These are phyloP conservation scores for Papilio aristodemus DNA, from an alignment of 1,140 invertebrate species.

Conservation along the genomic window DNA sequence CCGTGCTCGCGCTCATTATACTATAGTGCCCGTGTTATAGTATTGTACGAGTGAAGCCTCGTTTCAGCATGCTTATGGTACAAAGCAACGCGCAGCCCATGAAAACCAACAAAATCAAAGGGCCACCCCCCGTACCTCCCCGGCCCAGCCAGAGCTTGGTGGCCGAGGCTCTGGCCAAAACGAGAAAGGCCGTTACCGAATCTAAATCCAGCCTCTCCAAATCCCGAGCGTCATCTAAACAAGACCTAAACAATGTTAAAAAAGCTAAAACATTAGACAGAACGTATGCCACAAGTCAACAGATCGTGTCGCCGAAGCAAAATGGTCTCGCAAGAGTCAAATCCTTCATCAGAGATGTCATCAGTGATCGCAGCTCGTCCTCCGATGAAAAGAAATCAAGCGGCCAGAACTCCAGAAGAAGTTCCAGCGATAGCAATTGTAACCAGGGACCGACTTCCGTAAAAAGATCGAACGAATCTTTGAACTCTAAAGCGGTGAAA, in stretches of 20 bases:
- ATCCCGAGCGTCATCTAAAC: slow-evolving; percentile 61
- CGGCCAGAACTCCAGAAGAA: slow-evolving; percentile 70
- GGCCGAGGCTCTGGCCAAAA: slow-evolving; percentile 85
- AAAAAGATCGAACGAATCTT: slow-evolving; percentile 71
- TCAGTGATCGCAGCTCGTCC: slow-evolving; percentile 76
- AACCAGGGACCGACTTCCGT: slow-evolving; percentile 60
- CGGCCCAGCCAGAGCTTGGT: slow-evolving; percentile 85
- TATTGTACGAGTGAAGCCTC: slow-evolving; percentile 72
- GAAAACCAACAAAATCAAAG: slow-evolving; percentile 75
- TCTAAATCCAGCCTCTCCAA: slow-evolving; percentile 78
- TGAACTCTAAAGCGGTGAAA: slow-evolving; percentile 75
- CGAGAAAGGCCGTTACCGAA: slow-evolving; percentile 79
- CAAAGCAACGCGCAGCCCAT: slow-evolving; percentile 73
- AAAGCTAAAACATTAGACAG: slow-evolving; percentile 74
- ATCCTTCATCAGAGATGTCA: slow-evolving; percentile 79
- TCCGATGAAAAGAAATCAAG: slow-evolving; percentile 75
- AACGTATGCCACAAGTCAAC: slow-evolving; percentile 56
- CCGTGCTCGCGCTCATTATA: slow-evolving; percentile 70
- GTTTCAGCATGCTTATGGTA: slow-evolving; percentile 74
- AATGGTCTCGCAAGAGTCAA: slow-evolving; percentile 76
- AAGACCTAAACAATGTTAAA: slow-evolving; percentile 57
- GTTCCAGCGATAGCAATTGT: slow-evolving; percentile 72
- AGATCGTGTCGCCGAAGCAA: slow-evolving; percentile 77
- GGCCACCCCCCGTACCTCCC: slow-evolving; percentile 87
- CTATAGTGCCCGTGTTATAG: slow-evolving; percentile 75